A percentile compares a stretch with the other conserved stretches of the same genome.
Evolutionary conservation across 2,113 vertebrate species (phyloP).

Genomic region (Uria lomvia): DNA sequence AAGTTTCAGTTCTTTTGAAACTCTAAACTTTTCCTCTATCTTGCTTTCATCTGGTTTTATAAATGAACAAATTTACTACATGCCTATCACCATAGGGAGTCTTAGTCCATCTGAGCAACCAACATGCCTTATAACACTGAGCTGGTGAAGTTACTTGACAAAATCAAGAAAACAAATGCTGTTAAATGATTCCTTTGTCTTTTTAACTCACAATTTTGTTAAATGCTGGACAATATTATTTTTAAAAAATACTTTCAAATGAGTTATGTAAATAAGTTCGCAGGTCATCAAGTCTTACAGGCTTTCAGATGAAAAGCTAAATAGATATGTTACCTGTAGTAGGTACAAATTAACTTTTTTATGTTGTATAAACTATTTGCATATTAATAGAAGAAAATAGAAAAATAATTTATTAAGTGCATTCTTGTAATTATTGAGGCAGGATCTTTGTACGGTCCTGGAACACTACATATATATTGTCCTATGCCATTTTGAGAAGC

Average conservation of each 20-base stretch:
- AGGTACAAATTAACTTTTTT: constrained; percentile 68
- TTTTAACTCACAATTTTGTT: constrained; percentile 61
- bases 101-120: constrained; percentile 59
- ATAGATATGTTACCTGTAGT: constrained; percentile 49
- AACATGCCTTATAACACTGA: constrained; percentile 73
- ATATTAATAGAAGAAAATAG: constrained; percentile 60
- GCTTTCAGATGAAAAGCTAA: constrained; percentile 58
- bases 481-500: constrained; percentile 16
- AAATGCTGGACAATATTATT: constrained; percentile 69
- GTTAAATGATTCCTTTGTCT: constrained; percentile 56
- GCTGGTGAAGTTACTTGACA: constrained; percentile 60
- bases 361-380: constrained; percentile 67
- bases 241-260: constrained; percentile 60
- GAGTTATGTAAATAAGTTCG: constrained; percentile 49
- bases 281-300: constrained; percentile 59
- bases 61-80: constrained; percentile 61
- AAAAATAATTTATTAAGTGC: constrained; percentile 73
- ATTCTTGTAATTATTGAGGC: constrained; percentile 46
- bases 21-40: constrained; percentile 64
- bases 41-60: constrained; percentile 71
- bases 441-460: constrained; percentile 34
- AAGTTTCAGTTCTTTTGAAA: constrained; percentile 80
- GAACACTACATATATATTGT: constrained; percentile 39
- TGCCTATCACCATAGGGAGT: constrained; percentile 37
- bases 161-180: constrained; percentile 67